These are phyloP conservation scores for Anoncus sp. DNA, from an alignment of 2,888 invertebrate species.

Conservation along the genomic window DNA sequence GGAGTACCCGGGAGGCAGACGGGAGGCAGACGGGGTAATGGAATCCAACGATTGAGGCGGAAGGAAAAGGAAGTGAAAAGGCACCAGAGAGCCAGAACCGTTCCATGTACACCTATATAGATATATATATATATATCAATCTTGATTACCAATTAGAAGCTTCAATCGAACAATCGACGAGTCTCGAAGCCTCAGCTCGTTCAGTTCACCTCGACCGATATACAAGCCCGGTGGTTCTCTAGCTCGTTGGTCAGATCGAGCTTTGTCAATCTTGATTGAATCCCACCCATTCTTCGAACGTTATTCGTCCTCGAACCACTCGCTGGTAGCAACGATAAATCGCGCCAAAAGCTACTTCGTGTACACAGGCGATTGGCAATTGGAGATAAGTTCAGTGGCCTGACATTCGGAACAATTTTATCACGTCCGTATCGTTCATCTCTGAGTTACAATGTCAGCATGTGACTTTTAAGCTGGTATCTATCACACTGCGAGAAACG, in stretches of 20 bases:
- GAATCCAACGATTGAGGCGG: background rate
- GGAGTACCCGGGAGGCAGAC: too few species aligned
- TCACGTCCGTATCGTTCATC: too few species aligned
- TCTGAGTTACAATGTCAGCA: too few species aligned
- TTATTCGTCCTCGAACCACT: too few species aligned
- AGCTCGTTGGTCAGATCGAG: slow-evolving; percentile 37
- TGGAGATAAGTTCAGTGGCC: too few species aligned
- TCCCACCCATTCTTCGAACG: too few species aligned
- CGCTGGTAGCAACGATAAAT: slow-evolving; percentile 47
- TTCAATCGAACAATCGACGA: slow-evolving; percentile 44
- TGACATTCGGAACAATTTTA: slow-evolving; percentile 45
- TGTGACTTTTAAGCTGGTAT: slow-evolving; percentile 37
- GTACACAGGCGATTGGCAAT: too few species aligned
- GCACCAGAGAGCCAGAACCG: background rate
- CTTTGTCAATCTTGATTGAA: slow-evolving; percentile 61
- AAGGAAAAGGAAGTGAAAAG: slow-evolving; percentile 9
- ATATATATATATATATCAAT: slow-evolving; percentile 14
- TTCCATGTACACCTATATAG: background rate
- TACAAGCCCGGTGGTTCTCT: too few species aligned
- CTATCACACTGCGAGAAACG: background rate
- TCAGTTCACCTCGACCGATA: slow-evolving; percentile 16
- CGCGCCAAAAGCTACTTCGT: slow-evolving; percentile 22
- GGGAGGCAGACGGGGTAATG: too few species aligned
- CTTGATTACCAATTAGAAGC: slow-evolving; percentile 56
- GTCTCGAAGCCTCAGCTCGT: slow-evolving; percentile 23